phyloP scores from a whole-genome alignment of 2,888 invertebrate species.

The Hecatera dysodea region DNA sequence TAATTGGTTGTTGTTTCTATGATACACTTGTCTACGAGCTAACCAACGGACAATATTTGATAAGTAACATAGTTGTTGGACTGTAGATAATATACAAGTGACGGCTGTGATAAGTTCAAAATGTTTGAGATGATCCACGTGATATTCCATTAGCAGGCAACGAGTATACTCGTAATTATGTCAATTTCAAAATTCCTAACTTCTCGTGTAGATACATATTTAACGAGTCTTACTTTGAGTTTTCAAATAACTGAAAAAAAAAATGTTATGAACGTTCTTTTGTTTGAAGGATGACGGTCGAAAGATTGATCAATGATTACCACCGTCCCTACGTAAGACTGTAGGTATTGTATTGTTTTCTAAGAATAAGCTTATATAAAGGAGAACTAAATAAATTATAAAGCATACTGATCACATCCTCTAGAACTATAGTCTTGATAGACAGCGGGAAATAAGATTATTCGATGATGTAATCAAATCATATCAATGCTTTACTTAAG shows the following conservation, averaged over 20 bases:
- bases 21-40: background rate
- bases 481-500: background rate
- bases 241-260: too few species aligned
- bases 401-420: background rate
- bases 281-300: background rate
- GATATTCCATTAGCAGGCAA: background rate
- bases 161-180: too few species aligned
- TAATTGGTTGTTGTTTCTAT: background rate
- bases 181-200: too few species aligned
- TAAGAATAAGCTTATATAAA: background rate
- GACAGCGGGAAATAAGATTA: background rate
- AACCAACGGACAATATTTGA: too few species aligned
- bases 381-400: background rate
- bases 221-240: too few species aligned
- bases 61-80: background rate
- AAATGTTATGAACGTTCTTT: too few species aligned
- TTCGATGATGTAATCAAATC: constrained; percentile 16
- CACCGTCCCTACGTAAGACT: background rate
- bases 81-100: background rate
- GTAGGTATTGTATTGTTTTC: background rate
- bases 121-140: background rate
- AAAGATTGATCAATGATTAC: background rate
- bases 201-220: too few species aligned
- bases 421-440: background rate
- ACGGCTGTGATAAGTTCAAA: background rate